Conservation (phyloP, 2,113 vertebrate species). For the Petromus typicus region DNA sequence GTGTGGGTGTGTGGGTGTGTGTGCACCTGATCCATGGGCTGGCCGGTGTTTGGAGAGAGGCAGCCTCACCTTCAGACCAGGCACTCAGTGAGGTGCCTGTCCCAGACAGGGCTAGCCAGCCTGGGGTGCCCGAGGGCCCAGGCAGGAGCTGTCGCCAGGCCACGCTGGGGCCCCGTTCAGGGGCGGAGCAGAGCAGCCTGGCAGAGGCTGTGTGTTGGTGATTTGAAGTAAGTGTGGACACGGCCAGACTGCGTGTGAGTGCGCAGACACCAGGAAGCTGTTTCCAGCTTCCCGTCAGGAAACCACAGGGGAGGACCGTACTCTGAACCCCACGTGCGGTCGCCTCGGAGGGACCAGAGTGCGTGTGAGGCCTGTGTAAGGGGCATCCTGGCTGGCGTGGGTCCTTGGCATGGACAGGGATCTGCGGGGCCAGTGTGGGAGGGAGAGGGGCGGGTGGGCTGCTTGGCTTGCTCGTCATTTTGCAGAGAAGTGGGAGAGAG, state of each 20-base stretch:
- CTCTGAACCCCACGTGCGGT: background rate
- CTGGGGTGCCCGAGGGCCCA: background rate
- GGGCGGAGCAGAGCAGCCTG: background rate
- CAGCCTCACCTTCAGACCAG: background rate
- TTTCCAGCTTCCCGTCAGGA: background rate
- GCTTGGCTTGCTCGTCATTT: background rate
- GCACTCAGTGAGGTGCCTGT: too few species aligned
- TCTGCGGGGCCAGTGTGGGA: rapidly evolving
- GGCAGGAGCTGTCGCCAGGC: background rate
- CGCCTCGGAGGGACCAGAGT: background rate
- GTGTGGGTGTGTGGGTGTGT: rapidly evolving
- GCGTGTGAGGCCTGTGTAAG: background rate
- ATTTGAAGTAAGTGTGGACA: too few species aligned
- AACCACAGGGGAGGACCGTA: background rate
- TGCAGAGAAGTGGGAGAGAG: background rate
- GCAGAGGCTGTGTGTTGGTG: too few species aligned
- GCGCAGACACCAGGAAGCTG: background rate
- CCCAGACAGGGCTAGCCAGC: too few species aligned
- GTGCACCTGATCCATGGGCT: background rate
- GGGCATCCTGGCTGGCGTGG: background rate
- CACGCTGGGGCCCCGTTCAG: background rate
- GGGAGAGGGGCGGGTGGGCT: too few species aligned
- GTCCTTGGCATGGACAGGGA: background rate
- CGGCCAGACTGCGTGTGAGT: background rate
- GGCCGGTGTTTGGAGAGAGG: background rate